Evolutionary conservation across 2,888 invertebrate species (phyloP).

Genomic region (Eupithecia subfuscata): DNA sequence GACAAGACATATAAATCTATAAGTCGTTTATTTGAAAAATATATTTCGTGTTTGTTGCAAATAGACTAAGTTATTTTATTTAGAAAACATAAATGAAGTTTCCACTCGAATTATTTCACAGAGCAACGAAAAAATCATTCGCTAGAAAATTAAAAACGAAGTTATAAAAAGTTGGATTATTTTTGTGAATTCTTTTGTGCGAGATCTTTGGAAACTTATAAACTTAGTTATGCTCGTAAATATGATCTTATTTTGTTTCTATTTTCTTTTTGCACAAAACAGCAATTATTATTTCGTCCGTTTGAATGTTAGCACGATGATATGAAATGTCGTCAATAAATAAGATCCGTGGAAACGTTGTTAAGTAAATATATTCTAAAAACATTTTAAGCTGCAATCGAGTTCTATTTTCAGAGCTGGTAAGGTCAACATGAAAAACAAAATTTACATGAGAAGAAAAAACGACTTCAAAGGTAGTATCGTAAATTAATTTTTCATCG

Average conservation of each 20-base stretch:
- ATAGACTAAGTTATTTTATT: constrained; percentile 3
- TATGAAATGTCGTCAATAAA: neutral
- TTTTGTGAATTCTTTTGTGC: constrained; percentile 48
- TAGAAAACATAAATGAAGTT: constrained; percentile 25
- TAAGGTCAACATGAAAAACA: neutral
- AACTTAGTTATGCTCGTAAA: constrained; percentile 40
- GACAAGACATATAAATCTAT: neutral
- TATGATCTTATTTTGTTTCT: neutral
- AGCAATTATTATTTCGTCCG: neutral
- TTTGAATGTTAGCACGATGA: neutral
- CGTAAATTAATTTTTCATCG: constrained; percentile 55
- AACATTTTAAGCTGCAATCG: neutral
- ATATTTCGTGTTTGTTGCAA: constrained; percentile 1
- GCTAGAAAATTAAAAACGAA: constrained; percentile 47
- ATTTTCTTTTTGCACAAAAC: neutral
- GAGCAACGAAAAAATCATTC: constrained; percentile 37
- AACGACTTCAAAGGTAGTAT: constrained; percentile 51
- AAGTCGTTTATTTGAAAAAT: neutral
- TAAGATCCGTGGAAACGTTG: neutral
- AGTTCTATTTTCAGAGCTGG: neutral
- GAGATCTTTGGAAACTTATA: constrained; percentile 34
- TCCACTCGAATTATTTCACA: constrained; percentile 25
- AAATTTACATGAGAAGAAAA: constrained; percentile 40
- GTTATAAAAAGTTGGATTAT: constrained; percentile 49
- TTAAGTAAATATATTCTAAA: neutral